phyloP scores from a whole-genome alignment of 2,888 invertebrate species.

The Globia sparganii region DNA sequence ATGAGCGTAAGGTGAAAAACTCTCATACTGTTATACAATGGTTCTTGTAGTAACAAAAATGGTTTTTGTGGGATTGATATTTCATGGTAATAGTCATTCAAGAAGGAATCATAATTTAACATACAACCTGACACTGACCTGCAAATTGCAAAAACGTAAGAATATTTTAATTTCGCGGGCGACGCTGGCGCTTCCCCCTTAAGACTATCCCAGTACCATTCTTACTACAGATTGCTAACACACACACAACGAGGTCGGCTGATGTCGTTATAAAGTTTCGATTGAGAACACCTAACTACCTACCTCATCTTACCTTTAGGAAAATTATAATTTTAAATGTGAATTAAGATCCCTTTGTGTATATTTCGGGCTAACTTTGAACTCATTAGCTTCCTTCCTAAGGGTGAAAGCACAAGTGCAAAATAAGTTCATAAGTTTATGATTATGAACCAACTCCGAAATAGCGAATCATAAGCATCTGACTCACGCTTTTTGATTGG shows the following conservation, averaged over 20 bases:
- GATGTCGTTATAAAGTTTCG: conserved; percentile 29
- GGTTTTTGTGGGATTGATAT: no score
- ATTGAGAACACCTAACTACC: conserved; percentile 24
- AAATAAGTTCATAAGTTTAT: no score
- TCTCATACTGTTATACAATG: no score
- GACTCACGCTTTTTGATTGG: not conserved
- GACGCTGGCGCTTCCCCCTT: not conserved
- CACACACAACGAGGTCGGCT: not conserved
- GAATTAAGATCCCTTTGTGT: conserved; percentile 1
- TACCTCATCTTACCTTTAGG: conserved; percentile 1
- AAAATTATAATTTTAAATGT: conserved; percentile 9
- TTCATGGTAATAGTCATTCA: no score
- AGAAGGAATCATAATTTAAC: no score
- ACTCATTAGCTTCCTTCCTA: conserved; percentile 1
- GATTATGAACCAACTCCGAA: not conserved
- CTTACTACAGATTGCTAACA: not conserved
- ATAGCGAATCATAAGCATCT: not conserved
- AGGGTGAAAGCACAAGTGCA: not conserved
- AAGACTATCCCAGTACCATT: conserved; percentile 6
- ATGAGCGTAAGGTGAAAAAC: no score
- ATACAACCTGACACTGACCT: no score
- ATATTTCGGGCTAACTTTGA: conserved; percentile 9
- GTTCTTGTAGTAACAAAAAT: no score
- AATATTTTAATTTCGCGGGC: not conserved
- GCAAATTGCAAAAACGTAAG: not conserved